These are phyloP conservation scores for Acanthiza pusilla DNA, from an alignment of 2,797 vertebrate species.

Conservation along the genomic window DNA sequence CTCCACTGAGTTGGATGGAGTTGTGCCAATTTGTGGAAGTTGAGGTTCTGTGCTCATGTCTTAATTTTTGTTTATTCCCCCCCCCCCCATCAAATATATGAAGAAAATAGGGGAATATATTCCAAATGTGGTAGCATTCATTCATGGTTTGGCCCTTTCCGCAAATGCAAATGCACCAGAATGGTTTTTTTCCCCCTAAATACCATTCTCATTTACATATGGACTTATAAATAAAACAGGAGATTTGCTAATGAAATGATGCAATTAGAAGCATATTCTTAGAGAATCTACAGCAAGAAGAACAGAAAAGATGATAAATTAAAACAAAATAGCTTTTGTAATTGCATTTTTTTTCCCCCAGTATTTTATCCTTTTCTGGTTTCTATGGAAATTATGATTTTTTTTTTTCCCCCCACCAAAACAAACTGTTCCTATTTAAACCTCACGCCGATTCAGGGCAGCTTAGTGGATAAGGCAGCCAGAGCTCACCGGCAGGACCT, in stretches of 20 bases:
- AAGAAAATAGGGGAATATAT: background rate
- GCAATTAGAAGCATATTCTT: background rate
- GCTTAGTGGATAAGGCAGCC: background rate
- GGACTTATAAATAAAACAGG: background rate
- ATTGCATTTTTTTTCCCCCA: background rate
- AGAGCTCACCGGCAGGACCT: background rate
- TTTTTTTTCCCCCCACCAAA: background rate
- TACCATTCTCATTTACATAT: background rate
- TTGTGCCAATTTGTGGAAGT: background rate
- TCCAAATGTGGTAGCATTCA: background rate
- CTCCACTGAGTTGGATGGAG: background rate
- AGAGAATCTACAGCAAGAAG: background rate
- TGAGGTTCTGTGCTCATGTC: background rate
- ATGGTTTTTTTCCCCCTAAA: background rate
- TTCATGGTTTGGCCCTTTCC: background rate
- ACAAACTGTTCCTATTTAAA: background rate
- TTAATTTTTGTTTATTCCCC: background rate
- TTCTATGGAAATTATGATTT: background rate
- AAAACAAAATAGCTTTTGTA: background rate
- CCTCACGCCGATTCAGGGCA: background rate
- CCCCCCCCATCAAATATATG: rapidly evolving
- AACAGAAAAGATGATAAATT: background rate
- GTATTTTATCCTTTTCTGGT: background rate
- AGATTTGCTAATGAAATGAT: background rate
- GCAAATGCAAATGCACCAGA: background rate